phyloP scores from a whole-genome alignment of 2,888 invertebrate genomes.

The Chloromyia formosa region DNA sequence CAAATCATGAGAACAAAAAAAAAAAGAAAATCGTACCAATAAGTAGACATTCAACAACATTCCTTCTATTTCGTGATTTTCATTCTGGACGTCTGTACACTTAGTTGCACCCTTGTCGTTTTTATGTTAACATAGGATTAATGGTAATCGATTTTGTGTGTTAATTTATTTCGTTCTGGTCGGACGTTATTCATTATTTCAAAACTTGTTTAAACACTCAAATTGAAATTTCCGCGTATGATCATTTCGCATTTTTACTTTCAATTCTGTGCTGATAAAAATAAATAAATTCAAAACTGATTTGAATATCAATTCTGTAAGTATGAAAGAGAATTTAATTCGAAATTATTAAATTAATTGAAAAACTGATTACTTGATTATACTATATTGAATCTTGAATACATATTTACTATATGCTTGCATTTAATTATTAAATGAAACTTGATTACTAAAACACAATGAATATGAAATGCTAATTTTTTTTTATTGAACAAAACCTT shows the following conservation, averaged over 20 bases:
- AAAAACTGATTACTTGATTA: conserved; percentile 4
- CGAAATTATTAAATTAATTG: conserved; percentile 1
- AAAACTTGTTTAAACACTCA: too few relatives aligned
- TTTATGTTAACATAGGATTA: too few relatives aligned
- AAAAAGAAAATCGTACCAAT: too few relatives aligned
- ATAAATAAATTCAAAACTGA: too few relatives aligned
- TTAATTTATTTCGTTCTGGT: too few relatives aligned
- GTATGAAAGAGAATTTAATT: conserved; percentile 6
- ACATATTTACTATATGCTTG: conserved; percentile 12
- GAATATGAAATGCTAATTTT: conserved; percentile 22
- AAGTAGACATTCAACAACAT: too few relatives aligned
- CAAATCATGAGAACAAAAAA: too few relatives aligned
- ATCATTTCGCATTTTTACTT: conserved; percentile 2
- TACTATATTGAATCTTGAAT: conserved; percentile 7
- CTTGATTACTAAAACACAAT: conserved; percentile 20
- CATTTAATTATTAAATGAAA: conserved; percentile 34
- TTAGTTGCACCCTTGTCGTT: too few relatives aligned
- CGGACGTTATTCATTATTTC: too few relatives aligned
- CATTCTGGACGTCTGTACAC: too few relatives aligned
- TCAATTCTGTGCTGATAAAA: neutral
- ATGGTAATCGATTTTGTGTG: too few relatives aligned
- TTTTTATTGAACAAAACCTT: conserved; percentile 17
- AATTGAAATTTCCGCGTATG: neutral
- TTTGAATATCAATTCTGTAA: conserved; percentile 17
- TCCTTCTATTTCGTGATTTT: too few relatives aligned